Evolutionary conservation across 2,113 vertebrate genomes (phyloP).

Genomic region (Pseudopodoces humilis): DNA sequence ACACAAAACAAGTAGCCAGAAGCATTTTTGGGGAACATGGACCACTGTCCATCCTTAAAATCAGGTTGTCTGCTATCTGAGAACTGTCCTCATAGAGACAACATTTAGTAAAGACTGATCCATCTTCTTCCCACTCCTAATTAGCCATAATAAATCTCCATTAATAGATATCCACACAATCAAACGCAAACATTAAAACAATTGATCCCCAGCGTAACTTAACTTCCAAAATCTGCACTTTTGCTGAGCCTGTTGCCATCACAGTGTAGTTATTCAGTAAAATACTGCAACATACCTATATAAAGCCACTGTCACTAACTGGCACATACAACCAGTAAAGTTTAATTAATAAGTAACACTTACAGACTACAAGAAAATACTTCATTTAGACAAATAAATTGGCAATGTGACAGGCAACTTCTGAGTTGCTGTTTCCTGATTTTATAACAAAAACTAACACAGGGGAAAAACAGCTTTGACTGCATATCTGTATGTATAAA

Average conservation of each 20-base stretch:
- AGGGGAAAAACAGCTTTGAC: neutral
- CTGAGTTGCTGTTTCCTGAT: neutral
- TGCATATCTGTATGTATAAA: neutral
- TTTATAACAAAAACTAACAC: neutral
- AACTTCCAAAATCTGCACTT: neutral
- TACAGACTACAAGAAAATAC: neutral
- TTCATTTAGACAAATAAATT: neutral
- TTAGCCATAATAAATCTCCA: neutral
- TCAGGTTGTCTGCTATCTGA: neutral
- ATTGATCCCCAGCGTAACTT: neutral
- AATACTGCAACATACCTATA: neutral
- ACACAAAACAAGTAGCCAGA: neutral
- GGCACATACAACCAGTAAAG: neutral
- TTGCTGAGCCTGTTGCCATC: neutral
- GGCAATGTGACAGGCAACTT: neutral
- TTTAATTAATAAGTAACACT: neutral
- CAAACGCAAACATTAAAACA: neutral
- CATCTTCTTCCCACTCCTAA: neutral
- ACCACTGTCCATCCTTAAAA: neutral
- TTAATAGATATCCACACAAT: neutral
- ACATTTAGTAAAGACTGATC: neutral
- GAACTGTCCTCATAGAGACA: neutral
- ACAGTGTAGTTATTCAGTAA: neutral
- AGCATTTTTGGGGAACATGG: neutral
- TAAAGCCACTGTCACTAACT: neutral